Conservation (phyloP, 2,113 vertebrate genomes). For the Oreochromis niloticus region DNA sequence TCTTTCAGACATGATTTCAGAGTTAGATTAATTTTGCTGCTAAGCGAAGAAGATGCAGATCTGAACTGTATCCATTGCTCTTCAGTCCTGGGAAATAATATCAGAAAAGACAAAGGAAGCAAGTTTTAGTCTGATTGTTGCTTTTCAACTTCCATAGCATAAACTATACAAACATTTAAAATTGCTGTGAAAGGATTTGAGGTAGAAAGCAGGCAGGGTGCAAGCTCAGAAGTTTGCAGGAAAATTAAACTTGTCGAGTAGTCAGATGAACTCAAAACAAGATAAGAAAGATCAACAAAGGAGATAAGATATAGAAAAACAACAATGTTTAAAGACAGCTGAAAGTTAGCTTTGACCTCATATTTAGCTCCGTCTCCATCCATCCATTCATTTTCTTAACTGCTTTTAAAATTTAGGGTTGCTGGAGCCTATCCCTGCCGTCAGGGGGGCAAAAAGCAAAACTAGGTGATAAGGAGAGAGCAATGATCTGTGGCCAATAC, state of each 20-base stretch:
- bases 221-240: neutral
- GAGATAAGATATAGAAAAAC: neutral
- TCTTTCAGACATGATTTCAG: neutral
- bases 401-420: neutral
- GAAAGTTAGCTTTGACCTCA: neutral
- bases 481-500: neutral
- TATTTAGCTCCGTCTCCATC: neutral
- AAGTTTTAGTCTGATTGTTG: neutral
- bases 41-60: neutral
- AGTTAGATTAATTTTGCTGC: neutral
- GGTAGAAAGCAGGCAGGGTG: neutral
- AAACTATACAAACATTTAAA: neutral
- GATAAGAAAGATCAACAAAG: neutral
- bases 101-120: neutral
- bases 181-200: neutral
- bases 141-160: neutral
- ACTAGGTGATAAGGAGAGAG: neutral
- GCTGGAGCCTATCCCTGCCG: neutral
- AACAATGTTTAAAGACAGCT: neutral
- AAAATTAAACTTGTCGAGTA: neutral
- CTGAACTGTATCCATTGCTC: neutral
- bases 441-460: neutral
- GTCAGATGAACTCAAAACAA: neutral
- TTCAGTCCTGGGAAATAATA: neutral
- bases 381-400: neutral